phyloP scores from a whole-genome alignment of 1,140 invertebrate species.

The Paramacrobiotus metropolitanus region DNA sequence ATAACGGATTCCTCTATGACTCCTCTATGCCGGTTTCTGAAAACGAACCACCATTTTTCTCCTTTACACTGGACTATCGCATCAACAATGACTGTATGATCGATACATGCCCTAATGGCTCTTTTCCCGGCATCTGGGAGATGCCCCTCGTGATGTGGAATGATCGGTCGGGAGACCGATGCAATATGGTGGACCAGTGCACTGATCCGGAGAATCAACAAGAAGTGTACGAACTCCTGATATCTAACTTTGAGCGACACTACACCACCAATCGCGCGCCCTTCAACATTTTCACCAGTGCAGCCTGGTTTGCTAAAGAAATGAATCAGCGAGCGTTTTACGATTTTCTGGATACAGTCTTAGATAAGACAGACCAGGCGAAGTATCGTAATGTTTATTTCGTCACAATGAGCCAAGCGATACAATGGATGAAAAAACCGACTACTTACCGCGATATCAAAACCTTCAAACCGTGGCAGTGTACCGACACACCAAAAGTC shows the following conservation, averaged over 20 bases:
- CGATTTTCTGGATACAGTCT: constrained; percentile 65
- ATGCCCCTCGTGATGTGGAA: constrained; percentile 7
- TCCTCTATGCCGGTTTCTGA: constrained; percentile 78
- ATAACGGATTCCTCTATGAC: constrained; percentile 81
- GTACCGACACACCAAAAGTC: constrained; percentile 52
- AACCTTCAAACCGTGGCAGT: constrained; percentile 77
- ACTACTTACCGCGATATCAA: constrained; percentile 54
- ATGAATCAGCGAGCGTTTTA: constrained; percentile 42
- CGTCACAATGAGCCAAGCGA: constrained; percentile 62
- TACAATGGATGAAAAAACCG: constrained; percentile 87
- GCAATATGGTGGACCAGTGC: constrained; percentile 87
- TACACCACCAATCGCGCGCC: constrained; percentile 80
- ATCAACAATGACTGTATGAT: constrained; percentile 27
- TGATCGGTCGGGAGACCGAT: constrained; percentile 20
- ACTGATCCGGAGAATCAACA: constrained; percentile 74
- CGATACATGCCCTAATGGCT: constrained; percentile 10
- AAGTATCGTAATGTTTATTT: too few relatives aligned
- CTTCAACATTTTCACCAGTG: constrained; percentile 78
- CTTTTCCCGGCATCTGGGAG: constrained; percentile 12
- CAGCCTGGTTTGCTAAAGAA: constrained; percentile 58
- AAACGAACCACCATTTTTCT: constrained; percentile 76
- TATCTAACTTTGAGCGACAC: constrained; percentile 82
- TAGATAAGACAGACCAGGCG: constrained; percentile 60
- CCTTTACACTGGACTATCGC: constrained; percentile 88
- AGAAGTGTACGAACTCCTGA: constrained; percentile 82